Base-by-base conservation (phyloP, 2,797 vertebrate species). In the Chaetophractus vellerosus region DNA sequence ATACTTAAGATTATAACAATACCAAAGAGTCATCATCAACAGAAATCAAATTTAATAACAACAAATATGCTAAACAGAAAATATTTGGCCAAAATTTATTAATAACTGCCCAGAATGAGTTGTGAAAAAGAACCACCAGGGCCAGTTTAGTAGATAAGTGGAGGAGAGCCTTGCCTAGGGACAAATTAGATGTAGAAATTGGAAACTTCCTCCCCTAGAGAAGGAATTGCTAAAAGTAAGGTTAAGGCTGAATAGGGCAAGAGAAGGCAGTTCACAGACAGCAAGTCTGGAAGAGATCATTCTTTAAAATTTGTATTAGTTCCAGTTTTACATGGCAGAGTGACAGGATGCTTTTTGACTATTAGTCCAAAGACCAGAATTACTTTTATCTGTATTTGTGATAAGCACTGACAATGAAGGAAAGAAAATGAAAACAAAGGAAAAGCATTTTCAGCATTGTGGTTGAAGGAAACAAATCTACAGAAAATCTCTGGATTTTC, bases 21-120 rank as follows among this genome's bases (percentile, higher is more conserved):
- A 63, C n/a, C n/a, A 18, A 66, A 66, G 16, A 28, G 14, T 38
- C 45, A 89, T 38, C 31, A 26, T 71, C 8, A 52, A 18, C 9
- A 48, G 12, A 6, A 78, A 74, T 3, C 28, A 72, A 90, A 87
- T 59, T n/a, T 90, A 83, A 68, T 24, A 71, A 64, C n/a, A 74
- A 61, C 5, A 68, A 85, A 48, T 33, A 76, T 1, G 9, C 4
- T 48, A 61, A 26, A 64, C 10, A 91, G 48, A 26, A 80, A 57
- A 76, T 1, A 59, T 16, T 82, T 38, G 66, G 6, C 1, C 15
- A 71, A 75, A 59, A 16, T 21, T 71, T 64, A 55, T 59, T 86
- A 63, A 64, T 84, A 45, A 79, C 28, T 90, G 12, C 82, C 0
- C 41, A 8, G 5, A 57, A 24, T 59, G 26, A 75, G 21, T 24